These are phyloP conservation scores for Porites evermanni DNA, from an alignment of 92 coral and sea anemone species.

Conservation along the genomic window DNA sequence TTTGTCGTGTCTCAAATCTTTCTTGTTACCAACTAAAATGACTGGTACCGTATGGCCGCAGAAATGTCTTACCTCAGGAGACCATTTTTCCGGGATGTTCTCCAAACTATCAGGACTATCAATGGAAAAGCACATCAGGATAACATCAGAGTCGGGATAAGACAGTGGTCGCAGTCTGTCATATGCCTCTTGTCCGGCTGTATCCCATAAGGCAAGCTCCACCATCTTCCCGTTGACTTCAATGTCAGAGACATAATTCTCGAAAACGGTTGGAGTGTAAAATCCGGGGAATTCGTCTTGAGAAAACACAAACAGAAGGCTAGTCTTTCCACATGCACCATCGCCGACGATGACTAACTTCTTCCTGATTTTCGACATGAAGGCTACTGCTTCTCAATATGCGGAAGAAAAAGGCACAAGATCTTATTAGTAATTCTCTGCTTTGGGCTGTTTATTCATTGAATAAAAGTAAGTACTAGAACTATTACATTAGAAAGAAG, in stretches of 20 bases:
- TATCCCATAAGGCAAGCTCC: not conserved
- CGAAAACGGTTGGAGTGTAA: not conserved
- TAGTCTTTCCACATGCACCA: not conserved
- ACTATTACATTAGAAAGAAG: too few relatives aligned
- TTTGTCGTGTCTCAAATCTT: constrained; percentile 80
- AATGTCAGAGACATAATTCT: not conserved
- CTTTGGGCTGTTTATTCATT: too few relatives aligned
- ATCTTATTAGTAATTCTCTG: too few relatives aligned
- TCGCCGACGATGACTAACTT: not conserved
- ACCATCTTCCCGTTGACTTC: not conserved
- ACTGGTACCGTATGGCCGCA: constrained; percentile 88
- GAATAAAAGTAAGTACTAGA: too few relatives aligned
- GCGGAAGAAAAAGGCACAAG: too few relatives aligned
- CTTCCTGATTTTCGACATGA: not conserved
- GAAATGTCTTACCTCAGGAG: constrained; percentile 95
- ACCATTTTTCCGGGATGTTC: constrained; percentile 87
- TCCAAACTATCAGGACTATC: constrained; percentile 68
- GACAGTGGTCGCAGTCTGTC: not conserved
- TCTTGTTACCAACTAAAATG: constrained; percentile 63
- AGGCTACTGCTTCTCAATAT: too few relatives aligned
- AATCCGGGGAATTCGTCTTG: not conserved
- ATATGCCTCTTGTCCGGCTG: not conserved
- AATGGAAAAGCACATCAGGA: constrained; percentile 26
- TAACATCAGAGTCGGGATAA: not conserved
- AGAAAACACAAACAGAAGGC: constrained; percentile 2